phyloP scores from a whole-genome alignment of 1,140 invertebrate genomes.

The Semibalanus balanoides region DNA sequence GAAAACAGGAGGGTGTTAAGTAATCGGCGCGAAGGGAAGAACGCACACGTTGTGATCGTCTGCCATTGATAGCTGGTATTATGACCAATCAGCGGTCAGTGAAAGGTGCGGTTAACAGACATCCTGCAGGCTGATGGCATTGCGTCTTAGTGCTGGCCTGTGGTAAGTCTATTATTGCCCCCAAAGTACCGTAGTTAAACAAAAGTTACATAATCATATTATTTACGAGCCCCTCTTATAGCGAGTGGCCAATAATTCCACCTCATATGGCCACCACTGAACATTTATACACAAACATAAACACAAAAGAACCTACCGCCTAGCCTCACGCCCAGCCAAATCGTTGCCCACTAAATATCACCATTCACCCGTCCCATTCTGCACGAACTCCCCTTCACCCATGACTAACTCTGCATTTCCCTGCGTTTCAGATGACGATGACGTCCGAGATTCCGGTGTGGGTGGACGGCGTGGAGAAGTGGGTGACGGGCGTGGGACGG shows the following conservation, averaged over 20 bases:
- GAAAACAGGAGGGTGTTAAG: background rate
- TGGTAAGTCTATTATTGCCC: too few species aligned
- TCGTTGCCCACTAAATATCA: too few species aligned
- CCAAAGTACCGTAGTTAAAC: too few species aligned
- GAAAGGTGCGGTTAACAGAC: too few species aligned
- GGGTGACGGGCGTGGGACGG: slow-evolving; percentile 56
- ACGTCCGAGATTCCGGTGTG: slow-evolving; percentile 52
- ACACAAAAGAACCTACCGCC: too few species aligned
- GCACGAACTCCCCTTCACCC: background rate
- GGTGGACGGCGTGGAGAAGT: slow-evolving; percentile 55
- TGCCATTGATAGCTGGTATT: background rate
- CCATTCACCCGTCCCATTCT: background rate
- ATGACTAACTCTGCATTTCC: background rate
- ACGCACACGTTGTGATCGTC: background rate
- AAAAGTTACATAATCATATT: too few species aligned
- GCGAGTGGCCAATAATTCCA: background rate
- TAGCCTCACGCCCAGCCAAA: too few species aligned
- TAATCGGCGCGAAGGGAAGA: background rate
- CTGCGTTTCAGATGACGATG: background rate
- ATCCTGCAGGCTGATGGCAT: too few species aligned
- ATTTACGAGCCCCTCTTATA: too few species aligned
- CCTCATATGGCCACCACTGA: background rate
- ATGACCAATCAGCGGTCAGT: too few species aligned
- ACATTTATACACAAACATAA: too few species aligned
- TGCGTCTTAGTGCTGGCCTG: too few species aligned